phyloP scores from a whole-genome alignment of 2,797 vertebrate species.

The Neosilurus mollespiculum region DNA sequence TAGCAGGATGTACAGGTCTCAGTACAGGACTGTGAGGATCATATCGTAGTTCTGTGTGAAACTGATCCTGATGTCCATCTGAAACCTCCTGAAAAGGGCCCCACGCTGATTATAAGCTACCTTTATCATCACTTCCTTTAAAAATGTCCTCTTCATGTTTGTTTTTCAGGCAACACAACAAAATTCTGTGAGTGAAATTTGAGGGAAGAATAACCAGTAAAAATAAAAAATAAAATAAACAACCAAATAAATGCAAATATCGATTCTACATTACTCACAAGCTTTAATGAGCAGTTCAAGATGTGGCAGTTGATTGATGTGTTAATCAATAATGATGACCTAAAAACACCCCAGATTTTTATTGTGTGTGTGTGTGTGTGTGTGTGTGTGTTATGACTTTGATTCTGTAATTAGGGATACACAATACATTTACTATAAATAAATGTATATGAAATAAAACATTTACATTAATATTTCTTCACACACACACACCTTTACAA shows the following conservation, averaged over 20 bases:
- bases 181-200: not conserved
- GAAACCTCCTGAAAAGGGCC: not conserved
- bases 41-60: too few species aligned
- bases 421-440: too few species aligned
- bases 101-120: not conserved
- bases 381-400: not conserved
- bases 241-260: not conserved
- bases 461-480: not conserved
- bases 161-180: not conserved
- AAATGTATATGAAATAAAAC: not conserved
- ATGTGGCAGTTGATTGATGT: conserved; percentile 10
- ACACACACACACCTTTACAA: not conserved
- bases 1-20: not conserved
- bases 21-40: not conserved
- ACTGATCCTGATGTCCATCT: too few species aligned
- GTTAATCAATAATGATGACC: conserved; percentile 25
- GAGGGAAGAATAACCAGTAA: not conserved
- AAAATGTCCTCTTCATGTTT: too few species aligned
- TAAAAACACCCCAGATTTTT: not conserved
- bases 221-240: not conserved
- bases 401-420: too few species aligned
- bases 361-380: not conserved
- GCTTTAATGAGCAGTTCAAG: not conserved
- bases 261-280: not conserved
- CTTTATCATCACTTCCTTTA: too few species aligned